Percentiles rank a stretch among this genome's conserved stretches.
Conservation (phyloP, 1,140 invertebrate genomes). For the Reticulitermes speratus region DNA sequence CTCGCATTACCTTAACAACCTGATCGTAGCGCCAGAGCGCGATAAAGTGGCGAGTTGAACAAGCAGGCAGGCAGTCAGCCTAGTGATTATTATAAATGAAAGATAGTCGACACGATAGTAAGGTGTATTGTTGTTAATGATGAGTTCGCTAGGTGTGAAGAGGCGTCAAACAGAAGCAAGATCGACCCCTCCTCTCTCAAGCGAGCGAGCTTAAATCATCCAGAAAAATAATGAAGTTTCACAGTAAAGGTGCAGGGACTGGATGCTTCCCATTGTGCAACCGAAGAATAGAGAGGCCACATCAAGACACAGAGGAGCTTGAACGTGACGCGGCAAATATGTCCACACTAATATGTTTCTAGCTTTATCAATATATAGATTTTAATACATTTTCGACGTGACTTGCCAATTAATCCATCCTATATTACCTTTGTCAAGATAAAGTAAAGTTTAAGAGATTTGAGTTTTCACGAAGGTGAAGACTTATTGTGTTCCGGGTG, state of each 20-base stretch:
- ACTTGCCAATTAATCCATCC: neutral
- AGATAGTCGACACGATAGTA: slow-evolving; percentile 9
- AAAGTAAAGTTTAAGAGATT: too few species aligned
- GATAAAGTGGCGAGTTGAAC: neutral
- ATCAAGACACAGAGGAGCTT: neutral
- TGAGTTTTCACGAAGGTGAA: too few species aligned
- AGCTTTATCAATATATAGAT: slow-evolving; percentile 14
- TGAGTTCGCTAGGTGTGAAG: slow-evolving; percentile 17
- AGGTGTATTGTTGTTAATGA: neutral
- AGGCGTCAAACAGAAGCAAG: slow-evolving; percentile 12
- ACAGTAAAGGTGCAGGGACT: neutral
- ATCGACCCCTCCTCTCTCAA: neutral
- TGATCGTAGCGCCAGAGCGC: neutral
- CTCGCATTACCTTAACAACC: neutral
- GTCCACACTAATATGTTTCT: neutral
- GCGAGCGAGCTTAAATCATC: slow-evolving; percentile 17
- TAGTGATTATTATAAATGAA: slow-evolving; percentile 13
- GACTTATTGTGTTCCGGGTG: too few species aligned
- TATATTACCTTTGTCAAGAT: too few species aligned
- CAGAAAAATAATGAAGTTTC: slow-evolving; percentile 4
- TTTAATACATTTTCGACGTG: neutral
- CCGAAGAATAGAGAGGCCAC: neutral
- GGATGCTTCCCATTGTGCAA: neutral
- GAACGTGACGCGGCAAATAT: neutral
- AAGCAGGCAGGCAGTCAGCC: neutral